These are phyloP conservation scores for Hydrotaea cyrtoneurina DNA, from an alignment of 2,888 invertebrate genomes.

Conservation along the genomic window DNA sequence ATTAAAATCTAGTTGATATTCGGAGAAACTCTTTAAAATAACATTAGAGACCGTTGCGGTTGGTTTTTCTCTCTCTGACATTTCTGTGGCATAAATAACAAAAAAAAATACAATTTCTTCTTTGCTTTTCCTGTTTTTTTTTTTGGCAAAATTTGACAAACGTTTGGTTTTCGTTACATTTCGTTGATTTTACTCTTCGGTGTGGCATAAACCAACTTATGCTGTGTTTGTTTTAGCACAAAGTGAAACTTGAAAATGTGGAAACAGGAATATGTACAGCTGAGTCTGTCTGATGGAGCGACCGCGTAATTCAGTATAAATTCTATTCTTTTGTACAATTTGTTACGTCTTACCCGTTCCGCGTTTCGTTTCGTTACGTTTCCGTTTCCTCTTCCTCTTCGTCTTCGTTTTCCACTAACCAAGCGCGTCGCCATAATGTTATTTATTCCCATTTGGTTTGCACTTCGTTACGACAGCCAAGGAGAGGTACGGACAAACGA, in stretches of 20 bases:
- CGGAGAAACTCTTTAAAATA: constrained; percentile 35
- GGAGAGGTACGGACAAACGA: background rate
- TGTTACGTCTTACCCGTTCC: background rate
- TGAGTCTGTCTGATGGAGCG: background rate
- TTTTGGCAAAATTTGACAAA: constrained; percentile 51
- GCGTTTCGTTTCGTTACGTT: background rate
- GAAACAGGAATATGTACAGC: background rate
- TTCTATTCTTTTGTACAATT: background rate
- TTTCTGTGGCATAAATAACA: constrained; percentile 32
- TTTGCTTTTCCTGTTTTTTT: too few species aligned
- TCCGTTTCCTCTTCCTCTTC: constrained; percentile 9
- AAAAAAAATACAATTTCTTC: constrained; percentile 37
- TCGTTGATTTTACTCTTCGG: constrained; percentile 50
- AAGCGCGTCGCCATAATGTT: background rate
- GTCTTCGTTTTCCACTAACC: background rate
- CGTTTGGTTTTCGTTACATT: constrained; percentile 52
- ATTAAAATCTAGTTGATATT: background rate
- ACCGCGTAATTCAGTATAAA: background rate
- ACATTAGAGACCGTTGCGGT: background rate
- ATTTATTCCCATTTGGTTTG: constrained; percentile 20
- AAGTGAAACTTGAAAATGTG: background rate
- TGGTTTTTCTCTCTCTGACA: constrained; percentile 9
- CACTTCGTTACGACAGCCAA: background rate
- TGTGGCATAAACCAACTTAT: background rate
- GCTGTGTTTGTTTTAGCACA: background rate